phyloP scores from a whole-genome alignment of 2,888 invertebrate species.

The Podabrus alpinus region DNA sequence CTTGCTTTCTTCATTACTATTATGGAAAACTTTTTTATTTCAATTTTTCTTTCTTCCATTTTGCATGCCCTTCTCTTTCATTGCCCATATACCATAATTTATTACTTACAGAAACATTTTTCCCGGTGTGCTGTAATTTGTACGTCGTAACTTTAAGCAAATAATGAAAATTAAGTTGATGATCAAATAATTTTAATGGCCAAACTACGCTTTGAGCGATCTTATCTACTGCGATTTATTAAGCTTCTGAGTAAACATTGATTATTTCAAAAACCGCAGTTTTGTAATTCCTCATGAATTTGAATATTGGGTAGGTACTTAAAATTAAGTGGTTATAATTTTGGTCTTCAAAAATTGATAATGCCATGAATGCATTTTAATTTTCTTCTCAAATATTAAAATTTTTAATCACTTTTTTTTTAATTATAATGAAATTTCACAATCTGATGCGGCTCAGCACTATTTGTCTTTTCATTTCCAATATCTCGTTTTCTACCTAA shows the following conservation, averaged over 20 bases:
- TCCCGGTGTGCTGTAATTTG: background rate
- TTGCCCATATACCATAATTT: background rate
- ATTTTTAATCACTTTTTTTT: background rate
- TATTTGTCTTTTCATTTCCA: background rate
- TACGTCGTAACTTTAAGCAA: background rate
- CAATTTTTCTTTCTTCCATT: background rate
- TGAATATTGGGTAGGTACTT: background rate
- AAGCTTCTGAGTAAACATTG: background rate
- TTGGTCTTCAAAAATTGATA: background rate
- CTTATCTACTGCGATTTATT: background rate
- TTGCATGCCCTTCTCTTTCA: background rate
- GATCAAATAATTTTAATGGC: background rate
- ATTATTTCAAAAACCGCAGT: background rate
- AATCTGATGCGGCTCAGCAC: background rate
- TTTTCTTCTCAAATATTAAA: background rate
- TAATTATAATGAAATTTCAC: background rate
- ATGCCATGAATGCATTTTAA: background rate
- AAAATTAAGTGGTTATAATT: background rate
- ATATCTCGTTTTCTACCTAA: background rate
- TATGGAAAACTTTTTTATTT: background rate
- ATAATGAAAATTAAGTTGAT: background rate
- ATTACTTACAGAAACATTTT: background rate
- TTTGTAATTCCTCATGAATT: background rate
- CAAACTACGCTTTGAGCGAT: background rate
- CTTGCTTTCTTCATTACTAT: background rate